A percentile compares a stretch with the other conserved stretches of the same genome.
phyloP scores from a whole-genome alignment of 2,888 invertebrate species.

The Pyrrhosoma nymphula region DNA sequence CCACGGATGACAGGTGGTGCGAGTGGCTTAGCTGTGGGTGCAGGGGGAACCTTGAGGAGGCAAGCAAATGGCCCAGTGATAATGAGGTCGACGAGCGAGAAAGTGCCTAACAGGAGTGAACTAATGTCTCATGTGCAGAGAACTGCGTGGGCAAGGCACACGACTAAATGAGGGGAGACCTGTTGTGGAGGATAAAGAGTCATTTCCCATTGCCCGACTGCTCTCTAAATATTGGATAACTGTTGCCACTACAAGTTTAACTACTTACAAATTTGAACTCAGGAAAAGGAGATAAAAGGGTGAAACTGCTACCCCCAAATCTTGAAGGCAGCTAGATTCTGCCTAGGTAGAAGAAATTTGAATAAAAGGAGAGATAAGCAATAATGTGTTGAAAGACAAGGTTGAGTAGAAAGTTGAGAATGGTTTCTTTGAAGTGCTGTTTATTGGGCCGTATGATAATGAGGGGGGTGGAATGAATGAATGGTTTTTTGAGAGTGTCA shows the following conservation, averaged over 20 bases:
- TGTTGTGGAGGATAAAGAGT: background rate
- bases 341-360: background rate
- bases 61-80: slow-evolving; percentile 83
- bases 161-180: slow-evolving; percentile 84
- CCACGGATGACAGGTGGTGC: slow-evolving; percentile 80
- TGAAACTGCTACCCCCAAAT: background rate
- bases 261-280: background rate
- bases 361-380: background rate
- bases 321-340: background rate
- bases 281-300: background rate
- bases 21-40: slow-evolving; percentile 73
- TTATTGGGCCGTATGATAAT: background rate
- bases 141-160: slow-evolving; percentile 92
- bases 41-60: slow-evolving; percentile 71
- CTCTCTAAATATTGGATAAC: background rate
- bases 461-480: background rate
- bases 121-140: slow-evolving; percentile 90
- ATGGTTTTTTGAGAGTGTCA: background rate
- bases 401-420: background rate
- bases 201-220: slow-evolving; percentile 4
- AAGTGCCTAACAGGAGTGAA: slow-evolving; percentile 91
- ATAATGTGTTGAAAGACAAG: background rate
- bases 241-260: background rate
- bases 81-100: slow-evolving; percentile 90
- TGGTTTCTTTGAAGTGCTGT: background rate